Evolutionary conservation across 2,797 vertebrate species (phyloP).

Genomic region (Acanthis flammea): DNA sequence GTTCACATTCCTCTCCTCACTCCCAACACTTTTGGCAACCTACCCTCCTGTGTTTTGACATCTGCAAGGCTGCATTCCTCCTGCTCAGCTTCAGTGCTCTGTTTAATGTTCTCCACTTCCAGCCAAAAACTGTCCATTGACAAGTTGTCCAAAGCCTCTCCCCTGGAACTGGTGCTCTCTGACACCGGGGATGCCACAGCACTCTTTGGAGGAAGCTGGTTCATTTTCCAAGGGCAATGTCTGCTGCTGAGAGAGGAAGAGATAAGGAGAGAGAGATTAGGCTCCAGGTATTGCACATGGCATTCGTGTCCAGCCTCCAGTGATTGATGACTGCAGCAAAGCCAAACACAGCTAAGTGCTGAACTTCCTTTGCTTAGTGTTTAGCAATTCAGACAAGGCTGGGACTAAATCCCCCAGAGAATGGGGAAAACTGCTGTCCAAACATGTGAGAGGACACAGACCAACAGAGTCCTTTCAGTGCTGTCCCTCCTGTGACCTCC

Average conservation of each 20-base stretch:
- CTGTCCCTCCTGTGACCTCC: neutral
- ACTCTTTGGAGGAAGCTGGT: slow-evolving; percentile 76
- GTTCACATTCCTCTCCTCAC: neutral
- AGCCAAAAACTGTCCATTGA: slow-evolving; percentile 89
- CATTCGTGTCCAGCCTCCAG: neutral
- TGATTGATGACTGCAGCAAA: slow-evolving; percentile 28
- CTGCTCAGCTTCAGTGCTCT: slow-evolving; percentile 77
- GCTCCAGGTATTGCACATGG: accelerated
- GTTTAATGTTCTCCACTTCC: slow-evolving; percentile 87
- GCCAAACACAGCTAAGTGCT: neutral
- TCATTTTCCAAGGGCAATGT: slow-evolving; percentile 82
- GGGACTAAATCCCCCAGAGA: neutral
- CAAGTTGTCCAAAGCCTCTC: slow-evolving; percentile 78
- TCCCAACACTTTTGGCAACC: slow-evolving; percentile 21
- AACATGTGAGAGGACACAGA: accelerated
- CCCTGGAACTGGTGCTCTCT: slow-evolving; percentile 64
- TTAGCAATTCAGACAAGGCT: neutral
- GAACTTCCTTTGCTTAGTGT: neutral
- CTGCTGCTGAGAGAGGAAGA: slow-evolving; percentile 41
- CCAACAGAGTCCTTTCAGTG: neutral
- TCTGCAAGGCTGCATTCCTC: slow-evolving; percentile 78
- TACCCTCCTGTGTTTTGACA: slow-evolving; percentile 85
- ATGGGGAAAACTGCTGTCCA: neutral
- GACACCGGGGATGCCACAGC: slow-evolving; percentile 73
- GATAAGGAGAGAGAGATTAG: slow-evolving; percentile 18